These are phyloP conservation scores for Pangasius macronema DNA, from an alignment of 2,797 vertebrate species.

Conservation along the genomic window DNA sequence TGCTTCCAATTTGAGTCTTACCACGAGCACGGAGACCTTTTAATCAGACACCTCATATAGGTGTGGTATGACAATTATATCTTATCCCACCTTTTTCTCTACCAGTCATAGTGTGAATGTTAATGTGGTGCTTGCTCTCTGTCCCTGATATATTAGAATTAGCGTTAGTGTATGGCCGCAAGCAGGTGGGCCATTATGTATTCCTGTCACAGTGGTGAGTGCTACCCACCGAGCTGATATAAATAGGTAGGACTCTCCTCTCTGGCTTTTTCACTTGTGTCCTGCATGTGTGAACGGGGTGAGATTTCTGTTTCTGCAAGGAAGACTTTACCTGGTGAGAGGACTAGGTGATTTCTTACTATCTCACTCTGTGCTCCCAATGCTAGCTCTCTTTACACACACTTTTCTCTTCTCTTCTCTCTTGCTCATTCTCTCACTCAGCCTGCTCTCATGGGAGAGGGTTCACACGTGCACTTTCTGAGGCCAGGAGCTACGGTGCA, in stretches of 20 bases:
- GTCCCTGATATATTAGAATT: slow-evolving; percentile 33
- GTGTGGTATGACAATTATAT: slow-evolving; percentile 1
- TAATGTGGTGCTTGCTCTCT: slow-evolving; percentile 36
- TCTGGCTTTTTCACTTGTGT: slow-evolving; percentile 70
- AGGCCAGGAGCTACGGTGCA: slow-evolving; percentile 42
- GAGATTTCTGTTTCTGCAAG: slow-evolving; percentile 30
- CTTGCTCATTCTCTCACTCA: slow-evolving; percentile 9
- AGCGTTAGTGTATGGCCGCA: slow-evolving; percentile 45
- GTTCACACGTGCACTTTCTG: slow-evolving; percentile 42
- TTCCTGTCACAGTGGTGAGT: slow-evolving; percentile 71
- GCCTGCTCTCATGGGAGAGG: slow-evolving; percentile 26
- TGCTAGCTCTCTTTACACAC: not conserved
- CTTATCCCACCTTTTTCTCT: slow-evolving; percentile 24
- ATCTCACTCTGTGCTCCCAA: not conserved
- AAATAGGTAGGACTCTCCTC: slow-evolving; percentile 72
- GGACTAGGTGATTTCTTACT: not conserved
- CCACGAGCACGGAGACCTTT: not conserved
- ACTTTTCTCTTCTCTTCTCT: not conserved
- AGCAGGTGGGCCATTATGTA: slow-evolving; percentile 69
- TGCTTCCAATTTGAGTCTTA: not conserved
- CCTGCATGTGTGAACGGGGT: slow-evolving; percentile 54
- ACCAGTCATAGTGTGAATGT: slow-evolving; percentile 21
- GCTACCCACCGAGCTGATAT: slow-evolving; percentile 68
- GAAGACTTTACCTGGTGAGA: slow-evolving; percentile 27
- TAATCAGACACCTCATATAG: slow-evolving; percentile 28